Percentiles rank a stretch among this genome's conserved stretches.
Conservation (phyloP, 1,140 invertebrate genomes). For the Musca domestica region DNA sequence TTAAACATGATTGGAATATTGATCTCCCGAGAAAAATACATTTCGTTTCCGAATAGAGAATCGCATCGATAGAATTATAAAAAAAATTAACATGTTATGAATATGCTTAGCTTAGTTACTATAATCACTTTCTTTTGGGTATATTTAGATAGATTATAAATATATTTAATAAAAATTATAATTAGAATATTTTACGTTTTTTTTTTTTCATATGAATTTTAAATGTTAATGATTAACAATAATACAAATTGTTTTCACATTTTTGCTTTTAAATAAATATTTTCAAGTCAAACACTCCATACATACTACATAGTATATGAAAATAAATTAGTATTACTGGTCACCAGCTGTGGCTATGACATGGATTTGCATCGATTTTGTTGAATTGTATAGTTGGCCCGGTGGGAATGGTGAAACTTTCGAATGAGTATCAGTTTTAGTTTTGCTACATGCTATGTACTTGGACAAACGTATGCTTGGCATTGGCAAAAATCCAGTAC, state of each 20-base stretch:
- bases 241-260: constrained; percentile 5
- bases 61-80: too few species aligned
- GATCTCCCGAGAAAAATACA: too few species aligned
- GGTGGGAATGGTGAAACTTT: constrained; percentile 79
- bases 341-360: constrained; percentile 61
- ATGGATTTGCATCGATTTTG: constrained; percentile 84
- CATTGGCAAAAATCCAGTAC: constrained; percentile 82
- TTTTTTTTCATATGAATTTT: constrained; percentile 17
- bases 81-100: too few species aligned
- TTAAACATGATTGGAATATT: too few species aligned
- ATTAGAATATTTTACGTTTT: too few species aligned
- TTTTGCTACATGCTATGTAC: constrained; percentile 78
- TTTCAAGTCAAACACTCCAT: background rate
- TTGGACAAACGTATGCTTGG: constrained; percentile 87
- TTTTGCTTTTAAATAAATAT: constrained; percentile 23
- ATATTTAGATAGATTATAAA: background rate
- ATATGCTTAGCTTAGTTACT: background rate
- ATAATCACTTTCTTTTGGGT: too few species aligned
- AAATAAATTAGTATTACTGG: constrained; percentile 34
- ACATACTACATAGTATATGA: constrained; percentile 1
- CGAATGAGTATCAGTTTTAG: constrained; percentile 65
- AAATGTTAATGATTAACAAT: constrained; percentile 24
- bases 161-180: background rate
- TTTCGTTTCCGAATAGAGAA: too few species aligned
- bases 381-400: constrained; percentile 85